Evolutionary conservation across 1,140 invertebrate species (phyloP).

Genomic region (Hestina assimilis): DNA sequence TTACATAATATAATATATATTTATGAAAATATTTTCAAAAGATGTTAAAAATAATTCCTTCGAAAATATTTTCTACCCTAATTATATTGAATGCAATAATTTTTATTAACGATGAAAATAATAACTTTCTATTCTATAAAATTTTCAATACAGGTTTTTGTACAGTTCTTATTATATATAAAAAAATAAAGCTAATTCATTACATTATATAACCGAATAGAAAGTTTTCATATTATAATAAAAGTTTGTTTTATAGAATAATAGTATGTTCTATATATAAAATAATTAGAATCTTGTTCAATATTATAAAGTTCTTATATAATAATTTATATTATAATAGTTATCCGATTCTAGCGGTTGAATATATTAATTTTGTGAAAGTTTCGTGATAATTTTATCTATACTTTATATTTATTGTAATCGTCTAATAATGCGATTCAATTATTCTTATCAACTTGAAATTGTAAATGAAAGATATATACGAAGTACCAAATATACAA

Average conservation of each 20-base stretch:
- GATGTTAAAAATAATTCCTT: conserved; percentile 7
- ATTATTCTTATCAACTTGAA: conserved; percentile 70
- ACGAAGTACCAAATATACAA: conserved; percentile 78
- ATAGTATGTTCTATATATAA: conserved; percentile 55
- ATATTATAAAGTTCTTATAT: conserved; percentile 68
- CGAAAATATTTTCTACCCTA: conserved; percentile 21
- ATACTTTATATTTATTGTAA: conserved; percentile 56
- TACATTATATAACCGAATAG: conserved; percentile 37
- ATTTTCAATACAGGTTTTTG: conserved; percentile 47
- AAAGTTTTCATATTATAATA: conserved; percentile 45
- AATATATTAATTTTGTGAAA: conserved; percentile 8
- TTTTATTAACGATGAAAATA: conserved; percentile 34
- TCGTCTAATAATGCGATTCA: conserved; percentile 62
- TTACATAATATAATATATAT: conserved; percentile 29
- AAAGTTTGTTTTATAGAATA: conserved; percentile 45
- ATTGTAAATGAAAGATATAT: conserved; percentile 75
- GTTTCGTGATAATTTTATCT: conserved; percentile 52
- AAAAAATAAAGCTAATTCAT: conserved; percentile 31
- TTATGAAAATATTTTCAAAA: conserved; percentile 19
- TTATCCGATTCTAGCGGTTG: conserved; percentile 26
- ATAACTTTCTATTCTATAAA: conserved; percentile 31
- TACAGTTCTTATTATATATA: conserved; percentile 40
- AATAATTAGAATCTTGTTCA: conserved; percentile 65
- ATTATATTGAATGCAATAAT: conserved; percentile 52
- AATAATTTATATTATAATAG: conserved; percentile 63